Conservation (phyloP, 2,888 invertebrate species). For the Rhyacophila evoluta region DNA sequence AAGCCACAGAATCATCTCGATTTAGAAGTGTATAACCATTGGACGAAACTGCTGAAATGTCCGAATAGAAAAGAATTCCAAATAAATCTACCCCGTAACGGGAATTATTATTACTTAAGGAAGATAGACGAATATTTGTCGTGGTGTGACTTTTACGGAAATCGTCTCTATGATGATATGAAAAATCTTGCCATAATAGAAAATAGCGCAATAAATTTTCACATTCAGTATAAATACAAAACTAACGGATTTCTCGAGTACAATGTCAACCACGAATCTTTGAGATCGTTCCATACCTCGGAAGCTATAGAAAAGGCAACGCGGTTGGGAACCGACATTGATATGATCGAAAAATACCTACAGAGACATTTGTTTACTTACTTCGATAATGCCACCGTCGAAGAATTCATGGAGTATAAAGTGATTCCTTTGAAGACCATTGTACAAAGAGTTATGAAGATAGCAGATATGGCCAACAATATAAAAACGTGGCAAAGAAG, state of each 20-base stretch:
- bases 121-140: constrained; percentile 33
- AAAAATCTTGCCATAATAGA: constrained; percentile 32
- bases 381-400: constrained; percentile 31
- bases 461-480: not conserved
- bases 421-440: constrained; percentile 33
- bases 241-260: constrained; percentile 42
- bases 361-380: constrained; percentile 34
- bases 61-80: constrained; percentile 19
- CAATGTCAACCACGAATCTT: constrained; percentile 42
- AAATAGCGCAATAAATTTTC: constrained; percentile 25
- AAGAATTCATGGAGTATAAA: constrained; percentile 42
- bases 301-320: constrained; percentile 31
- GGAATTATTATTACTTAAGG: constrained; percentile 27
- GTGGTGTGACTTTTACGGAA: constrained; percentile 41
- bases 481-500: constrained; percentile 39
- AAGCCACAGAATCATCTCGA: constrained; percentile 35
- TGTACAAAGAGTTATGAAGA: constrained; percentile 34
- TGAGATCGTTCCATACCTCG: not conserved
- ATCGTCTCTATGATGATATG: constrained; percentile 40
- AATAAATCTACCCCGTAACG: not conserved
- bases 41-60: constrained; percentile 35
- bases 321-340: not conserved
- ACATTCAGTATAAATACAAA: constrained; percentile 30
- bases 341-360: constrained; percentile 14
- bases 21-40: constrained; percentile 31